Base-by-base conservation (phyloP, 2,888 invertebrate species). In the Eumerus sabulonum region DNA sequence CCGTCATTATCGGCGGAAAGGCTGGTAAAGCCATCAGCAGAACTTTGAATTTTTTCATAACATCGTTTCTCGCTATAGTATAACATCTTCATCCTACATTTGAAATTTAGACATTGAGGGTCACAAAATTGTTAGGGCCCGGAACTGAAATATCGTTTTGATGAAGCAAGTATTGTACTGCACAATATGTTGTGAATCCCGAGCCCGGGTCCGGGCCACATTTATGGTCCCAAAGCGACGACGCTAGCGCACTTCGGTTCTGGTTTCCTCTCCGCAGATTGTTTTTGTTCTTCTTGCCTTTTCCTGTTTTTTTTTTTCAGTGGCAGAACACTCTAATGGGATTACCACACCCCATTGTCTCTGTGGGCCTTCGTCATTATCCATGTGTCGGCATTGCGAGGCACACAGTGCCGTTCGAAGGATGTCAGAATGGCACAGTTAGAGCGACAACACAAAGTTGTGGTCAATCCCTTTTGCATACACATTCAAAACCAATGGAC, bases 341-440 rank as follows among this genome's bases (percentile, higher is more conserved):
- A 85, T 87, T 86, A 86, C 73, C 84, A 85, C 86, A 84, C 85
- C 86, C 86, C 83, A 72, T 18, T 36, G 7, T 7, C 27, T 27
- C 27, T 12, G 40, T 13, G 53, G 59, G 19, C 53, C 60, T 54
- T 60, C 47, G 59, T 16, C 45, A 66, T 54, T 27, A 16, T 38
- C 60, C 68, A 60, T 68, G 45, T 47, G 44, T 36, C 57, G 44
- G 11, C 38, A 51, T 12, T 53, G 53, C 27, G 51, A 60, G 51
- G 40, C 17, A 53, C 45, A 19, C 45, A 18, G 2, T 27, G 47
- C 16, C 38, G 17, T 45, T 17, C 14, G n/a, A 44, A 51, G 13
- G 19, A 47, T 60, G 51, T 53, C 67, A 57, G 44, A 27, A 27
- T 27, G 27, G 27, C 27, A 27, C 27, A 27, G 27, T 27, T 27